A percentile compares a stretch with the other conserved stretches of the same genome.
These are phyloP conservation scores for Pogonocherus hispidulus DNA, from an alignment of 2,888 invertebrate genomes.

Conservation along the genomic window DNA sequence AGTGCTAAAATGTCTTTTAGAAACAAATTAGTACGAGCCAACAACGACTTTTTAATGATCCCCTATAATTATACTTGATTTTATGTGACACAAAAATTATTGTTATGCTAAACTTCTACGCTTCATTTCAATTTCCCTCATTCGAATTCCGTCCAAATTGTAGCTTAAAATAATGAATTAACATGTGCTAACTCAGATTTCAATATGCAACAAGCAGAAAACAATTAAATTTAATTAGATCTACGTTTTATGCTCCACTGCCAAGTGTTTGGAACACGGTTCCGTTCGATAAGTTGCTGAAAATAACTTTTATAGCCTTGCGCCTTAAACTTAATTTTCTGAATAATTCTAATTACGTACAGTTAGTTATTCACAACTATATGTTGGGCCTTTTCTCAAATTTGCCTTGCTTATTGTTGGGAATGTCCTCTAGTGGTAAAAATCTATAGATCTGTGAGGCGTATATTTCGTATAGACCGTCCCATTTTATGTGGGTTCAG, in stretches of 20 bases:
- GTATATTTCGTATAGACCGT: too few species aligned
- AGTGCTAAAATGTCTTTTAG: too few species aligned
- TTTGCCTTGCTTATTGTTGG: too few species aligned
- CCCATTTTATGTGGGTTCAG: too few species aligned
- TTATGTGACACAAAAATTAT: neutral
- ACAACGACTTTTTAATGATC: too few species aligned
- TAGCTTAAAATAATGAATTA: neutral
- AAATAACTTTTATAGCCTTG: neutral
- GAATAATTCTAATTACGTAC: too few species aligned
- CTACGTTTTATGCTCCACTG: neutral
- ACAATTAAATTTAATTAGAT: constrained; percentile 13
- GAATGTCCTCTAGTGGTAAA: too few species aligned
- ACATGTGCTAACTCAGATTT: constrained; percentile 1
- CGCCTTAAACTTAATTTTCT: too few species aligned
- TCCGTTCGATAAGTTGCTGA: neutral
- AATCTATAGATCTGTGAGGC: too few species aligned
- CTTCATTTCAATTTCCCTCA: neutral
- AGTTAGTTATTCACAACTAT: too few species aligned
- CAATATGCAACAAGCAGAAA: constrained; percentile 8
- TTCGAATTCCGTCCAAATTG: neutral
- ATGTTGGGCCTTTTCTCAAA: too few species aligned
- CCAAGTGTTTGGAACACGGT: neutral
- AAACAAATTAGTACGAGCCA: too few species aligned
- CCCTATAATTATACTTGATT: neutral
- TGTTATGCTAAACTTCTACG: neutral